Percentiles rank a stretch among this genome's conserved stretches.
Evolutionary conservation across 1,140 invertebrate genomes (phyloP).

Genomic region (Sycophila sp.): DNA sequence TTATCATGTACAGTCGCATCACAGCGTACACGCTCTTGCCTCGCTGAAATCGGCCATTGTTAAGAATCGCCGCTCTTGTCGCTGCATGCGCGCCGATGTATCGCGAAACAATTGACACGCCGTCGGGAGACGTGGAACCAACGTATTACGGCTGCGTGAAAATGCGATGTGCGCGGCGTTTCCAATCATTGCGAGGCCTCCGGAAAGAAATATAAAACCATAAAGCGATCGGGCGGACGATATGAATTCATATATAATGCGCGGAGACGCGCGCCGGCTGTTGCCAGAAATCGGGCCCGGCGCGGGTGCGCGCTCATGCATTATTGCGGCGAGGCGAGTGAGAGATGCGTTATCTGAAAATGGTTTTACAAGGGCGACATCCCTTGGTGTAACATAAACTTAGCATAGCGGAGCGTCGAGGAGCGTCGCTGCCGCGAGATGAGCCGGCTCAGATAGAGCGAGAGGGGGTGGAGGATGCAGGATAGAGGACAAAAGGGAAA

Average conservation of each 20-base stretch:
- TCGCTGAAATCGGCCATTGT: constrained; percentile 19
- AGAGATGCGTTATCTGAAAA: constrained; percentile 63
- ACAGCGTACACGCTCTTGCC: not conserved
- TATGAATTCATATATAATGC: constrained; percentile 59
- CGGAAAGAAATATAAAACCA: constrained; percentile 59
- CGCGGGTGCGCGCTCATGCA: not conserved
- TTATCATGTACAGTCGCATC: too few species aligned
- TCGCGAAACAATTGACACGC: too few species aligned
- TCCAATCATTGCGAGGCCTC: constrained; percentile 67
- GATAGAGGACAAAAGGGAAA: constrained; percentile 40
- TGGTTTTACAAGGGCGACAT: constrained; percentile 67
- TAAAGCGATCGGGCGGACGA: constrained; percentile 64
- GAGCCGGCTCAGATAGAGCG: constrained; percentile 23
- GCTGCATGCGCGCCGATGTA: not conserved
- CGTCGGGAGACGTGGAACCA: too few species aligned
- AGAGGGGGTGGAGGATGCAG: constrained; percentile 17
- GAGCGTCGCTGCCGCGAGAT: constrained; percentile 11
- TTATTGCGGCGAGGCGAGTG: not conserved
- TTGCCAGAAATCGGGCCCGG: not conserved
- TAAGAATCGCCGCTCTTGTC: too few species aligned
- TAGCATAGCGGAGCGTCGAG: constrained; percentile 49
- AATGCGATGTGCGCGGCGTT: constrained; percentile 53
- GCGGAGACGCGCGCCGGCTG: constrained; percentile 31
- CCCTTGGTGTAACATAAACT: constrained; percentile 62
- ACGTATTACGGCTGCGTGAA: too few species aligned